Base-by-base conservation (phyloP, 2,113 vertebrate species). In the Cyanoliseus patagonus region DNA sequence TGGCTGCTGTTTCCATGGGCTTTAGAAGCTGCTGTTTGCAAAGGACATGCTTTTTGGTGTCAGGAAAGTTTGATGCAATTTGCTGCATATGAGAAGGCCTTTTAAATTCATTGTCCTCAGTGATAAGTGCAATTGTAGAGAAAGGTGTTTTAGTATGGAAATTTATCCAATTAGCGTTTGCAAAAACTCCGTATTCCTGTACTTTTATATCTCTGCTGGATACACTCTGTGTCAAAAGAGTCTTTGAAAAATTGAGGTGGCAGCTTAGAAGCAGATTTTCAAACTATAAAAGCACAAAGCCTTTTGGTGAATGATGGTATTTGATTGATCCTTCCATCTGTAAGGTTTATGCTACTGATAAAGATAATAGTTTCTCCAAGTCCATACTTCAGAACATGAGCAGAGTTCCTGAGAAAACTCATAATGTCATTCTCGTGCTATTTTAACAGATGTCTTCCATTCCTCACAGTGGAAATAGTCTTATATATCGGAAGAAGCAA, bases 211-310 rank as follows among this genome's bases (percentile, higher is more conserved):
- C 18, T 85, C 77, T 89, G 20, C 19, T 92, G 66, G 84, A 97
- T 3, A 61, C 33, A 25, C 46, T 72, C 35, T 3, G 1, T 53
- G n/a, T 59, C 49, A 89, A 64, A 82, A 27, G 8, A 83, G 16
- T 82, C n/a, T 64, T 88, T 91, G 49, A 62, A 93, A 97, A 90
- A 73, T 4, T 41, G 59, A 66, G 8, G 13, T 62, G 24, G 37
- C 51, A 69, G 12, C 22, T 89, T 69, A 73, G 74, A 75, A 83
- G 20, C 12, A 75, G 52, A 53, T 66, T 76, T 94, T 89, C 30
- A 84, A 24, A 20, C 37, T 77, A 9, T 3, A 46, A 33, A 57
- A 76, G 6, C 10, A 76, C 47, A 93, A 93, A 83, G 13, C 5
- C 8, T 84, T 68, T 53, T 64, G 17, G 27, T 64, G 39, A 92